Base-by-base conservation (phyloP, 2,113 vertebrate species). In the Ursus arctos region DNA sequence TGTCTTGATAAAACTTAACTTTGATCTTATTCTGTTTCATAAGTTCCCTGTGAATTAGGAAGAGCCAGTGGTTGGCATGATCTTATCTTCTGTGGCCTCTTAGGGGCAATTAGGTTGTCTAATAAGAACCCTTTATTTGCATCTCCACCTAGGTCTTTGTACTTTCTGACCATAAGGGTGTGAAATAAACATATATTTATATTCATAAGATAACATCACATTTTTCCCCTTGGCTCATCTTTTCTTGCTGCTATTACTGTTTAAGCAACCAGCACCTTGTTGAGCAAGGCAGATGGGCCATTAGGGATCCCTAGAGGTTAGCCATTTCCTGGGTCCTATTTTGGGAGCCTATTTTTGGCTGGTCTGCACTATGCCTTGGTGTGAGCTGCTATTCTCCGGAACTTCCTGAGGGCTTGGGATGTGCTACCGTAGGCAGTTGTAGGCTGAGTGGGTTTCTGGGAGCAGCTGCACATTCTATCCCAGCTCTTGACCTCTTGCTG, bases 401-500 rank as follows among this genome's bases (percentile, higher is more conserved):
- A 92, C 92, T 92, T 92, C 65, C 89, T 26, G 63, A 96, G 84
- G 36, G 77, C 33, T 24, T 31, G 49, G 61, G 74, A 94, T 53
- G 15, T 67, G 84, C 55, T 61, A 6, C 83, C 1, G 0, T 61
- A 96, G 93, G 90, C 72, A 67, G 47, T 83, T 85, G 84, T 71
- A 95, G 76, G 89, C 76, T 88, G 84, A 95, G 92, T 91, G 53
- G 95, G 89, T 31, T 98, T 94, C 92, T 96, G 90, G 95, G 97
- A 98, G 74, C 94, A 98, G 95, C 96, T 98, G 61, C 85, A 97
- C 63, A 95, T 98, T 97, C 92, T 40, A 49, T 94, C 81, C 96
- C 0, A 95, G 96, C 97, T 98, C 94, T 89, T 84, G 94, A 43
- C 79, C 43, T 77, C 63, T 67, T 93, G 97, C 77, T 98, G 89